Conservation (phyloP, 1,140 invertebrate genomes). For the Armadillidium nasatum region DNA sequence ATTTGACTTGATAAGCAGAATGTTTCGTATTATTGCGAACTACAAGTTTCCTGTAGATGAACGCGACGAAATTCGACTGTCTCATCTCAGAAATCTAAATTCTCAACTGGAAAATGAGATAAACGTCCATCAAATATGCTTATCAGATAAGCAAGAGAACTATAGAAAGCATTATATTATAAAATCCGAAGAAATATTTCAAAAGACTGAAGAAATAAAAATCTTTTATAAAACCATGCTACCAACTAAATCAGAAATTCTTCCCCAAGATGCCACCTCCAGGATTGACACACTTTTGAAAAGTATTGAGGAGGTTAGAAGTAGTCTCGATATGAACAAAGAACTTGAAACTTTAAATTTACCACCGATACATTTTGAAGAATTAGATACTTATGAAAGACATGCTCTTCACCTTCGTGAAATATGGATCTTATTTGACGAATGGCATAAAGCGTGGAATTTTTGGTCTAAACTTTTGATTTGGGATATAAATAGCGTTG, state of each 20-base stretch:
- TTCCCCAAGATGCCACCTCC: not conserved
- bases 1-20: not conserved
- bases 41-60: not conserved
- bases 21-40: not conserved
- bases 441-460: not conserved
- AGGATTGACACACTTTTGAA: not conserved
- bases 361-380: not conserved
- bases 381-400: constrained; percentile 1
- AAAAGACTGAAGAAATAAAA: not conserved
- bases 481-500: not conserved
- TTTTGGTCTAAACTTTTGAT: not conserved
- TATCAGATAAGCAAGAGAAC: not conserved
- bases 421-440: not conserved
- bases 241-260: not conserved
- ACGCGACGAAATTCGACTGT: not conserved
- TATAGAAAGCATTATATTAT: not conserved
- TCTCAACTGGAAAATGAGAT: not conserved
- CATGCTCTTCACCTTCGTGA: not conserved
- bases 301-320: not conserved
- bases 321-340: not conserved
- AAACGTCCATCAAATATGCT: not conserved
- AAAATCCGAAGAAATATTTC: not conserved
- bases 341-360: not conserved
- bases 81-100: not conserved
- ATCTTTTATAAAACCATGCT: not conserved